phyloP scores from a whole-genome alignment of 2,888 invertebrate genomes.

The Stenichneumon culpator region DNA sequence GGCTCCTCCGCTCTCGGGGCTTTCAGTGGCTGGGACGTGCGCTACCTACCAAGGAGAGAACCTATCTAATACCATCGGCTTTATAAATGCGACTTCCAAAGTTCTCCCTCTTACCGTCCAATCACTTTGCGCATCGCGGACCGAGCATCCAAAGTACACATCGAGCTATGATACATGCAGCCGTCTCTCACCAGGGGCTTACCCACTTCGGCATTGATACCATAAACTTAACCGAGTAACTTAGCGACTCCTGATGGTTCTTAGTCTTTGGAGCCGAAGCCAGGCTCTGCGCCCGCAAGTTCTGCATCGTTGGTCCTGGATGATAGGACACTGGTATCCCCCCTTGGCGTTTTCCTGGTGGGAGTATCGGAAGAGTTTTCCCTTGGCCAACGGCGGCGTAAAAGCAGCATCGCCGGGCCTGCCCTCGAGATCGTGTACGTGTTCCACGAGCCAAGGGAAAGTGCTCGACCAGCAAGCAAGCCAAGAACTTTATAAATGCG shows the following conservation, averaged over 20 bases:
- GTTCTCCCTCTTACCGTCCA: conserved; percentile 1
- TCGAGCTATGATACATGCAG: not conserved
- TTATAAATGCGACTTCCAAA: conserved; percentile 41
- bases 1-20: conserved; percentile 33
- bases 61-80: conserved; percentile 39
- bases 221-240: conserved; percentile 6
- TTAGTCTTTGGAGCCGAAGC: not conserved
- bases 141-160: not conserved
- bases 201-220: too few relatives aligned
- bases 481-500: conserved; percentile 43
- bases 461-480: conserved; percentile 6
- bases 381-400: not conserved
- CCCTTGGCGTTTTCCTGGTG: not conserved
- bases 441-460: conserved; percentile 28
- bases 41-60: conserved; percentile 47
- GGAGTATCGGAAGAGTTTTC: not conserved
- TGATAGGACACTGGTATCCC: not conserved
- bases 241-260: conserved; percentile 31
- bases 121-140: conserved; percentile 29
- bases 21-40: conserved; percentile 49
- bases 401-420: not conserved
- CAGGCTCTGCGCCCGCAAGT: not conserved
- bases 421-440: conserved; percentile 38
- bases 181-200: not conserved
- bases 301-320: not conserved